A percentile compares a stretch with the other conserved stretches of the same genome.
Evolutionary conservation across 2,888 invertebrate species (phyloP).

Genomic region (Trichogramma evanescens): DNA sequence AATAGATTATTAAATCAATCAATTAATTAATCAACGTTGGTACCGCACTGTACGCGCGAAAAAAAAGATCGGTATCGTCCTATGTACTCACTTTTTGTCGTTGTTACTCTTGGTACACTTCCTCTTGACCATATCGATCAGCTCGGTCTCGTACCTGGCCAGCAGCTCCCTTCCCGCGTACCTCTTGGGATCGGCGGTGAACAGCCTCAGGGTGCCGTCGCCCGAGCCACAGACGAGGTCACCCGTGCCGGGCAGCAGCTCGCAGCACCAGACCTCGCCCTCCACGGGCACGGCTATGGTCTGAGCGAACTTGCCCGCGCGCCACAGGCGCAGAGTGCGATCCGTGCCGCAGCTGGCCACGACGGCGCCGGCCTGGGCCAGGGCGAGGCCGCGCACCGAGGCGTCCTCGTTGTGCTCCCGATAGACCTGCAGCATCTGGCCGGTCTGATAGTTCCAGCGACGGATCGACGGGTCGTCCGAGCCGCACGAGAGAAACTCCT

Average conservation of each 20-base stretch:
- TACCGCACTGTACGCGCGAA: too few relatives aligned
- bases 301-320: constrained; percentile 56
- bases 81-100: too few relatives aligned
- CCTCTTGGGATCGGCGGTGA: constrained; percentile 61
- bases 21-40: too few relatives aligned
- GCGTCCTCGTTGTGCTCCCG: constrained; percentile 75
- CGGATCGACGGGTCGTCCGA: constrained; percentile 85
- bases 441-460: constrained; percentile 70
- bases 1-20: too few relatives aligned
- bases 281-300: constrained; percentile 73
- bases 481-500: constrained; percentile 71
- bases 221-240: constrained; percentile 79
- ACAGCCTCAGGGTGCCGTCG: constrained; percentile 81
- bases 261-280: constrained; percentile 77
- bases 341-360: constrained; percentile 68
- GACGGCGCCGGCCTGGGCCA: constrained; percentile 6
- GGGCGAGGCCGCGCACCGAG: constrained; percentile 65
- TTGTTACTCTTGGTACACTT: too few relatives aligned
- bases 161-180: too few relatives aligned
- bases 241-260: constrained; percentile 66
- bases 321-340: constrained; percentile 76
- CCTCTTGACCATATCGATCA: too few relatives aligned
- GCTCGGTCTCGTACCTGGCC: too few relatives aligned
- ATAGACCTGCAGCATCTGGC: constrained; percentile 46
- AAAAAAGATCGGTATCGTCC: too few relatives aligned